These are phyloP conservation scores for Oegoconia quadripuncta DNA, from an alignment of 2,888 invertebrate species.

Conservation along the genomic window DNA sequence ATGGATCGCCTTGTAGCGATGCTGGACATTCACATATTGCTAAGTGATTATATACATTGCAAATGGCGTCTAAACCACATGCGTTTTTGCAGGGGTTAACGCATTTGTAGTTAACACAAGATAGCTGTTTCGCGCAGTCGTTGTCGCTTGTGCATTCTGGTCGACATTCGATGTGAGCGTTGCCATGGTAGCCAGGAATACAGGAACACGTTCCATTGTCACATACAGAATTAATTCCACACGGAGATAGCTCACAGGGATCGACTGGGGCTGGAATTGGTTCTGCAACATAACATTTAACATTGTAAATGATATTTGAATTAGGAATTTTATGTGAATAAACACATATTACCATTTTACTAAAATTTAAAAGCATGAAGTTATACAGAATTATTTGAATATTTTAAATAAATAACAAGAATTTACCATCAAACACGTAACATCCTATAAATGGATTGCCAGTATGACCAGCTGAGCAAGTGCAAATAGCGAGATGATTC, in stretches of 20 bases:
- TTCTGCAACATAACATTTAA: too few species aligned
- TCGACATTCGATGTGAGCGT: slow-evolving; percentile 84
- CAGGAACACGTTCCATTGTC: slow-evolving; percentile 81
- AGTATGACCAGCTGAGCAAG: slow-evolving; percentile 82
- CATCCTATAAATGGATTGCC: slow-evolving; percentile 85
- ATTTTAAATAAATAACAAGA: neutral
- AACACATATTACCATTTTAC: too few species aligned
- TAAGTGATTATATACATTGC: slow-evolving; percentile 87
- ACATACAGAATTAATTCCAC: slow-evolving; percentile 82
- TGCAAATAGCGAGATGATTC: slow-evolving; percentile 88
- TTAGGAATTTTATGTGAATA: neutral
- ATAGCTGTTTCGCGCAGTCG: slow-evolving; percentile 84
- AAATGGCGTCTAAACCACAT: slow-evolving; percentile 85
- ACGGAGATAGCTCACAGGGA: slow-evolving; percentile 81
- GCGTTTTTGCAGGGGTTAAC: slow-evolving; percentile 85
- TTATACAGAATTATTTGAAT: too few species aligned
- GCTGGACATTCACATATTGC: slow-evolving; percentile 87
- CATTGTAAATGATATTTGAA: slow-evolving; percentile 12
- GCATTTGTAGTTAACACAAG: slow-evolving; percentile 87
- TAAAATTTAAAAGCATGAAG: too few species aligned
- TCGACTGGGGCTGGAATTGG: slow-evolving; percentile 55
- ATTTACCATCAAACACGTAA: slow-evolving; percentile 48
- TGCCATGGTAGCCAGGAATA: slow-evolving; percentile 81
- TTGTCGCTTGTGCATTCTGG: slow-evolving; percentile 87
- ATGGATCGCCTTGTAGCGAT: slow-evolving; percentile 88